A percentile compares a stretch with the other conserved stretches of the same genome.
Evolutionary conservation across 1,140 invertebrate genomes (phyloP).

Genomic region (Zeugodacus cucurbitae): DNA sequence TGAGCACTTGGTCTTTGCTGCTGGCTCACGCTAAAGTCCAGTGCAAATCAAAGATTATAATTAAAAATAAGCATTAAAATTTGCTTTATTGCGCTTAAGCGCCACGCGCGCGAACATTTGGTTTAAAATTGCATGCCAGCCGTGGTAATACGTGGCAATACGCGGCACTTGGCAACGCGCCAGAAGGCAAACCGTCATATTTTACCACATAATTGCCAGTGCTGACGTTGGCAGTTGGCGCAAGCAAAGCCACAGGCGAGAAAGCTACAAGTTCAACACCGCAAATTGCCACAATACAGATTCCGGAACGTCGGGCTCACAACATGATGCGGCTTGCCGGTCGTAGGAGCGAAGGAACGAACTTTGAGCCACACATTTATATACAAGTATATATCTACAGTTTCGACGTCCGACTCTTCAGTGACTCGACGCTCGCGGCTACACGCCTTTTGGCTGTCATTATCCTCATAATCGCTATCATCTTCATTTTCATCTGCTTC

Average conservation of each 20-base stretch:
- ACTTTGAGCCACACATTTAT: background rate
- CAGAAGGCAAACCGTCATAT: slow-evolving; percentile 32
- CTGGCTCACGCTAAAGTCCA: background rate
- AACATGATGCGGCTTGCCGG: background rate
- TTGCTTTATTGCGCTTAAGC: slow-evolving; percentile 1
- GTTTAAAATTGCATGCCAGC: background rate
- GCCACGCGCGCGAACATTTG: slow-evolving; percentile 2
- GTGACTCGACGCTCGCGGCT: background rate
- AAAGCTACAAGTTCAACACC: slow-evolving; percentile 16
- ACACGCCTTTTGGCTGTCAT: slow-evolving; percentile 26
- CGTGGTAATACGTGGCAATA: background rate
- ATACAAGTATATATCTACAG: background rate
- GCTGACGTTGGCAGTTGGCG: slow-evolving; percentile 25
- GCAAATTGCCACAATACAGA: slow-evolving; percentile 26
- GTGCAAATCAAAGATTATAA: slow-evolving; percentile 26
- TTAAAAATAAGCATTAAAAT: slow-evolving; percentile 15
- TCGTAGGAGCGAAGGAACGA: background rate
- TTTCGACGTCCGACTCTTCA: no score
- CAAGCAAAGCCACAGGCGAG: background rate
- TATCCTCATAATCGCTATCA: slow-evolving; percentile 28
- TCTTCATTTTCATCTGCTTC: slow-evolving; percentile 33
- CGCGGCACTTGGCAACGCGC: background rate
- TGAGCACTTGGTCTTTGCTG: background rate
- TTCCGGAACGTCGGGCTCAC: background rate
- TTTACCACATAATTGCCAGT: slow-evolving; percentile 27